phyloP scores from a whole-genome alignment of 2,888 invertebrate species.

The Sesia bembeciformis region DNA sequence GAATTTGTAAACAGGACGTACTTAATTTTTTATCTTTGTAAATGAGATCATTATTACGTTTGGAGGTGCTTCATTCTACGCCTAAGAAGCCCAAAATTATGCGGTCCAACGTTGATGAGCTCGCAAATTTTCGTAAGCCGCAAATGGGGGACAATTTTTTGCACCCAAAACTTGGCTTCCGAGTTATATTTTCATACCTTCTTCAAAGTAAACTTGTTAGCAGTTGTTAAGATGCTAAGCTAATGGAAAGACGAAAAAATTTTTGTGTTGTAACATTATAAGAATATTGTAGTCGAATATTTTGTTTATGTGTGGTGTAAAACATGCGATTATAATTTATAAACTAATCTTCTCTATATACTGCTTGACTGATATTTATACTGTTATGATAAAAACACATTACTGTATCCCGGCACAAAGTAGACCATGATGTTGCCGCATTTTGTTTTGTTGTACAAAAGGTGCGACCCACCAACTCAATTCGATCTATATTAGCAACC shows the following conservation, averaged over 20 bases:
- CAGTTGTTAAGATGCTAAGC: not conserved
- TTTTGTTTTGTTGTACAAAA: no score
- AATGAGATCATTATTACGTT: conserved; percentile 17
- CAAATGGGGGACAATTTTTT: conserved; percentile 17
- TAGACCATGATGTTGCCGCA: no score
- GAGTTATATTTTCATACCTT: not conserved
- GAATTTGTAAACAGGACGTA: no score
- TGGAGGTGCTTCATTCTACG: conserved; percentile 4
- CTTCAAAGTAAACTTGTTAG: not conserved
- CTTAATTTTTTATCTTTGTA: conserved; percentile 10
- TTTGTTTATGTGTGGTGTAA: not conserved
- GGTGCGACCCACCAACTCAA: no score
- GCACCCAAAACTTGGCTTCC: not conserved
- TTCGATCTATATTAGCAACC: no score
- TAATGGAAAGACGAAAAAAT: not conserved
- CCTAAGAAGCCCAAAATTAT: conserved; percentile 10
- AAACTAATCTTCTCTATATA: no score
- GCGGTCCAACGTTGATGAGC: conserved; percentile 13
- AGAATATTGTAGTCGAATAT: not conserved
- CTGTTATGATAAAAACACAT: no score
- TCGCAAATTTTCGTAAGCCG: conserved; percentile 16
- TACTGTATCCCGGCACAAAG: no score
- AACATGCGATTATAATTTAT: no score
- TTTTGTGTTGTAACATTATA: not conserved
- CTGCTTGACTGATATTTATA: no score